Conservation (phyloP, 37 sponge, comb jelly and placozoan species). For the Crambe crambe region DNA sequence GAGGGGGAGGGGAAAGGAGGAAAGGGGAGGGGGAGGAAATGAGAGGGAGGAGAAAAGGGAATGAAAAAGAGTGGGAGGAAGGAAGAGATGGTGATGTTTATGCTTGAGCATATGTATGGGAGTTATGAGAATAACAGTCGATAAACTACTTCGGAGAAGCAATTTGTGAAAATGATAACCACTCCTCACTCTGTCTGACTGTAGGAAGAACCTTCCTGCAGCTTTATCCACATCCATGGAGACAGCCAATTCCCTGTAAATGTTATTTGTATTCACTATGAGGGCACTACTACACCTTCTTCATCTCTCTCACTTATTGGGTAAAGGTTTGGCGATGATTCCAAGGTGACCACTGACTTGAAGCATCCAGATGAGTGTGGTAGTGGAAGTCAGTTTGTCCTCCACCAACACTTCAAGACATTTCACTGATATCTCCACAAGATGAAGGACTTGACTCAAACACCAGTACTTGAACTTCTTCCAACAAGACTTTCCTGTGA, state of each 20-base stretch:
- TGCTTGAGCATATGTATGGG: no score
- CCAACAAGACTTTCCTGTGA: constrained; percentile 2
- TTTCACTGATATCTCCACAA: constrained; percentile 29
- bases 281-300: neutral
- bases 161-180: no score
- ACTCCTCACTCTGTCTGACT: constrained; percentile 11
- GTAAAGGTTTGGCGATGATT: constrained; percentile 38
- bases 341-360: constrained; percentile 10
- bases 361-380: constrained; percentile 2
- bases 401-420: constrained; percentile 37
- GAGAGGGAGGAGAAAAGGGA: no score
- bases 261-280: neutral
- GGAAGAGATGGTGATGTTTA: no score
- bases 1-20: neutral
- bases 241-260: constrained; percentile 44
- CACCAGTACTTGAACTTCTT: constrained; percentile 21
- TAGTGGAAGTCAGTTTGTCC: neutral
- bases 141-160: no score
- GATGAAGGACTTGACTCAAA: constrained; percentile 8
- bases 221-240: constrained; percentile 37
- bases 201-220: constrained; percentile 10
- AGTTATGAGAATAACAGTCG: no score
- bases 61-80: no score
- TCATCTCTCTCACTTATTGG: constrained; percentile 23
- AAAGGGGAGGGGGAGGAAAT: neutral